Evolutionary conservation across 2,113 vertebrate species (phyloP), one percentile per base, ranked within the genome.

Genomic region (Polyodon spathula): DNA sequence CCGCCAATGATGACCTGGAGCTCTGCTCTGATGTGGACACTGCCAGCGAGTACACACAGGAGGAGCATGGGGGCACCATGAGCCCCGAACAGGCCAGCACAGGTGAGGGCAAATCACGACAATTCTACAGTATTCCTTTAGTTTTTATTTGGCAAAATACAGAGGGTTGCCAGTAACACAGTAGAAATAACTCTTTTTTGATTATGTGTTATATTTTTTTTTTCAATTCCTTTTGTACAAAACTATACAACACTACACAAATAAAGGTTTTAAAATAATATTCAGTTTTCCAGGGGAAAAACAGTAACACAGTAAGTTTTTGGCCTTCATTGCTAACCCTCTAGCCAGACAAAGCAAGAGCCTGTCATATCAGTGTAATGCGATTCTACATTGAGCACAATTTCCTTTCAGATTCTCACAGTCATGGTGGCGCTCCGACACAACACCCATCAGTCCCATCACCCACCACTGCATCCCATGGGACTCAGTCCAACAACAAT

Each of bases 1-100:
- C 83, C 59, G 80, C 68, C 10, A 73, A 76, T 52, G 92, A 89
- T 8, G 92, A 91, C 62, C 72, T 87, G 65, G 92, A 92, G 38
- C 73, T 78, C 37, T 81, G 84, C 74, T 94, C 91, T 0, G 90
- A 95, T 0, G 71, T 86, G 65, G 90, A 94, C 0, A 58, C n/a
- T 0, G 71, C 72, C 78, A 91, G 88, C 4, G 87, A 94, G 66
- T 82, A 79, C 50, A 79, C 75, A 2, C 86, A 70, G 60, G 84
- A 77, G 63, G 83, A 64, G 0, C 80, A 78, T 17, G 71, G 78
- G 5, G 65, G 56, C 9, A 6, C 27, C 0, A 68, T 3, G 0
- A 73, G 76, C 64, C 74, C 76, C 61, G 70, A 73, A 42, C 58
- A 67, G 39, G 40, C 67, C 63, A 52, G 41, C 57, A 50, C 78